Conservation (phyloP, 2,113 vertebrate genomes). For the Alligator sinensis region DNA sequence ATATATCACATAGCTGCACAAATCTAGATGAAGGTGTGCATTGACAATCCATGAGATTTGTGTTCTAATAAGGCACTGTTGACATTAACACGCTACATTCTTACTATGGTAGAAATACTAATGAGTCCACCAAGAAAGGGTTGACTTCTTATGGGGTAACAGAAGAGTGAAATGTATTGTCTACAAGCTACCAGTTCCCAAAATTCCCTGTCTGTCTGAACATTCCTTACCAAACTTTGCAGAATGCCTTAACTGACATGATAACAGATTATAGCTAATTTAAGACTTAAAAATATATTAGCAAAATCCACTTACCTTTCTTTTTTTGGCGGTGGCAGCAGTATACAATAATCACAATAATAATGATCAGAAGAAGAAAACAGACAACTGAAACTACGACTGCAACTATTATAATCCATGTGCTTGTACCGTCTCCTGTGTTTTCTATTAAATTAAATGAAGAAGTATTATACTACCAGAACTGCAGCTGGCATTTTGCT, state of each 20-base stretch:
- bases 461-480: conserved; percentile 38
- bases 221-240: not conserved
- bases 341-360: conserved; percentile 67
- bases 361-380: conserved; percentile 70
- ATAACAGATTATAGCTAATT: not conserved
- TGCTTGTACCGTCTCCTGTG: conserved; percentile 38
- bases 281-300: not conserved
- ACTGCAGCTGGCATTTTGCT: not conserved
- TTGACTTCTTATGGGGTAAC: not conserved
- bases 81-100: accelerated
- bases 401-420: conserved; percentile 64
- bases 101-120: not conserved
- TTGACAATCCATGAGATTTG: not conserved
- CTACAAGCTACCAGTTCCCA: not conserved
- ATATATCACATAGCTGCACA: not conserved
- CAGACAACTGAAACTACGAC: conserved; percentile 68
- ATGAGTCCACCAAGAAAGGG: too few species aligned
- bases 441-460: conserved; percentile 66
- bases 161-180: not conserved
- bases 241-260: not conserved
- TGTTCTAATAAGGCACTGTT: not conserved
- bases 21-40: not conserved
- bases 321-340: conserved; percentile 69
- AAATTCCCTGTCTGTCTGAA: not conserved
- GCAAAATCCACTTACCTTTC: conserved; percentile 55